These are phyloP conservation scores for Phalacrocorax carbo DNA, from an alignment of 2,113 vertebrate species.

Conservation along the genomic window DNA sequence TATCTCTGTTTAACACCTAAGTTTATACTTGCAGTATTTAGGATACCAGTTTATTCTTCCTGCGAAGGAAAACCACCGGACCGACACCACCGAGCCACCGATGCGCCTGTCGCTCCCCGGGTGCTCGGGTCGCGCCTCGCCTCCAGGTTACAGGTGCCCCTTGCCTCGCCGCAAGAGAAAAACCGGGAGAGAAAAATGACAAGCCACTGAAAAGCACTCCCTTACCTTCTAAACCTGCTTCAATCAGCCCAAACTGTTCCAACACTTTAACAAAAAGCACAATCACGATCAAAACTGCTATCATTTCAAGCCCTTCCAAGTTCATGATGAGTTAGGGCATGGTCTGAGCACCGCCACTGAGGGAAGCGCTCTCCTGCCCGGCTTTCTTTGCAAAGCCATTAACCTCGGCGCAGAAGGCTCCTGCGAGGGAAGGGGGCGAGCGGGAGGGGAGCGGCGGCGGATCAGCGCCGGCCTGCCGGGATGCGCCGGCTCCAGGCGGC, in stretches of 20 bases:
- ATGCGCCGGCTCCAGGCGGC: too few relatives aligned
- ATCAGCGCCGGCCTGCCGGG: too few relatives aligned
- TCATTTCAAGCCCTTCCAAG: constrained; percentile 99
- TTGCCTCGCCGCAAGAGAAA: not conserved
- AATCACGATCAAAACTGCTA: constrained; percentile 92
- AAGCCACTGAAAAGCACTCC: constrained; percentile 65
- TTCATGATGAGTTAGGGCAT: constrained; percentile 92
- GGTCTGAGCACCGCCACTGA: constrained; percentile 74
- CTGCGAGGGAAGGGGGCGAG: constrained; percentile 53
- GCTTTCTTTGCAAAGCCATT: constrained; percentile 80
- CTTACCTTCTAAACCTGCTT: constrained; percentile 93
- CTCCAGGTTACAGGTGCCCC: not conserved
- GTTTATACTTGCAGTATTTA: not conserved
- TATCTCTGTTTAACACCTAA: not conserved
- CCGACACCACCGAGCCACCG: not conserved
- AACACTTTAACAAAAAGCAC: constrained; percentile 96
- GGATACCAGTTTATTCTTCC: not conserved
- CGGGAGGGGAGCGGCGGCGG: constrained; percentile 24
- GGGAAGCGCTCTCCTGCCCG: constrained; percentile 67
- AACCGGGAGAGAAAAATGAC: constrained; percentile 31
- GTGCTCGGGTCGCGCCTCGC: not conserved
- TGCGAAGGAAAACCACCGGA: not conserved
- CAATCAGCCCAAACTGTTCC: constrained; percentile 97
- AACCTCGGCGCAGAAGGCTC: constrained; percentile 78
- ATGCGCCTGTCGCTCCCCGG: not conserved